Conservation (phyloP, 2,888 invertebrate species). For the Ditylenchus weischeri region DNA sequence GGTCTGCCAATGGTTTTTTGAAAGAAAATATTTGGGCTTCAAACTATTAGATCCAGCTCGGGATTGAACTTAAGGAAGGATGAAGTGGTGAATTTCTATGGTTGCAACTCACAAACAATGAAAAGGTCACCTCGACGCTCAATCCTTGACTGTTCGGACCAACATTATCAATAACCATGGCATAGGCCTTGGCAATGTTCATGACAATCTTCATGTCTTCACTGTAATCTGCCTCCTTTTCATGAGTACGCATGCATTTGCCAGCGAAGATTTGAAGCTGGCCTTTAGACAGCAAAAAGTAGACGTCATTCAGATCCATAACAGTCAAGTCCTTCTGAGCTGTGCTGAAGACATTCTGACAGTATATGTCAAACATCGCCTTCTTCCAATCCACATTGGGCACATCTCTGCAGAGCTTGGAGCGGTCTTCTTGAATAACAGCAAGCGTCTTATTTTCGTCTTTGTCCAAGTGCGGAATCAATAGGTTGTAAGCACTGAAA, state of each 20-base stretch:
- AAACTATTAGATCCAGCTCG: too few relatives aligned
- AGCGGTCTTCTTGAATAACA: slow-evolving; percentile 5
- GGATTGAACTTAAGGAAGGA: too few relatives aligned
- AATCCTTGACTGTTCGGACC: background rate
- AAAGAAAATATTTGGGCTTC: too few relatives aligned
- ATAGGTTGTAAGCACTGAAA: too few relatives aligned
- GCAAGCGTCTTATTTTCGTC: background rate
- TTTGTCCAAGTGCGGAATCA: too few relatives aligned
- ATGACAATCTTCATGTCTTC: background rate
- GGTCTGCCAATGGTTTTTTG: too few relatives aligned
- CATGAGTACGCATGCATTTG: too few relatives aligned
- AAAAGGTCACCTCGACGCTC: background rate
- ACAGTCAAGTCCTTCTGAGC: background rate
- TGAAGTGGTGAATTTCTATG: too few relatives aligned
- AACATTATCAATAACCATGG: background rate
- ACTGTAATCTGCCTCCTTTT: background rate
- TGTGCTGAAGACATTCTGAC: background rate
- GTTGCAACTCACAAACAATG: background rate
- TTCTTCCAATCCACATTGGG: background rate
- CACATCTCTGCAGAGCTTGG: background rate
- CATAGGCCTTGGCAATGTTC: slow-evolving; percentile 1
- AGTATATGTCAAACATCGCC: background rate
- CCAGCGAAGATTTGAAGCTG: background rate
- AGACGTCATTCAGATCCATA: background rate
- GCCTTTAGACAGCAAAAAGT: background rate